These are phyloP conservation scores for Recurvirostra avosetta DNA, from an alignment of 2,113 vertebrate species.

Conservation along the genomic window DNA sequence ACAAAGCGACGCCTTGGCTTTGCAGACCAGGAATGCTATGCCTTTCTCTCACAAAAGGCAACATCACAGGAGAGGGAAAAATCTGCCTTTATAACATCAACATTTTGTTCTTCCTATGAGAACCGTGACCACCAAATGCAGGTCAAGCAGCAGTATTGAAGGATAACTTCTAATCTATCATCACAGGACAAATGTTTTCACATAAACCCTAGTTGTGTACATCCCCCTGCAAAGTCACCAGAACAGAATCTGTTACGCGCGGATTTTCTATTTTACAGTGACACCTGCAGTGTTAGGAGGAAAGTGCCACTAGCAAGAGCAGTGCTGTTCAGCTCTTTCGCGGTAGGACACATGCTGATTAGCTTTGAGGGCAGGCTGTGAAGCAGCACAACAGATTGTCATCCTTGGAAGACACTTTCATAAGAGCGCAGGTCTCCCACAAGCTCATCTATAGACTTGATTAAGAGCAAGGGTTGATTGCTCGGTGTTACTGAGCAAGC, in stretches of 20 bases:
- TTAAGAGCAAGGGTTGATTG: not conserved
- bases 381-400: fast-evolving
- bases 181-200: not conserved
- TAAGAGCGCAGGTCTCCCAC: not conserved
- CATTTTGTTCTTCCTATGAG: not conserved
- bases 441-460: not conserved
- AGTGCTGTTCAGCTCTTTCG: not conserved
- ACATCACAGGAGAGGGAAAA: not conserved
- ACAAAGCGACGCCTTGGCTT: not conserved
- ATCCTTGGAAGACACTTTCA: not conserved
- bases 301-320: not conserved
- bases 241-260: not conserved
- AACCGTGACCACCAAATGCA: not conserved
- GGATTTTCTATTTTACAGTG: conserved; percentile 61
- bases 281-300: conserved; percentile 36
- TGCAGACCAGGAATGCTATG: not conserved
- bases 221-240: not conserved
- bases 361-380: not conserved
- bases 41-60: not conserved
- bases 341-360: fast-evolving
- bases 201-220: not conserved
- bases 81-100: not conserved
- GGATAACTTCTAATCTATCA: not conserved
- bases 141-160: not conserved
- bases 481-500: not conserved